Conservation (phyloP, 2,113 vertebrate genomes). For the Sialia sialis region DNA sequence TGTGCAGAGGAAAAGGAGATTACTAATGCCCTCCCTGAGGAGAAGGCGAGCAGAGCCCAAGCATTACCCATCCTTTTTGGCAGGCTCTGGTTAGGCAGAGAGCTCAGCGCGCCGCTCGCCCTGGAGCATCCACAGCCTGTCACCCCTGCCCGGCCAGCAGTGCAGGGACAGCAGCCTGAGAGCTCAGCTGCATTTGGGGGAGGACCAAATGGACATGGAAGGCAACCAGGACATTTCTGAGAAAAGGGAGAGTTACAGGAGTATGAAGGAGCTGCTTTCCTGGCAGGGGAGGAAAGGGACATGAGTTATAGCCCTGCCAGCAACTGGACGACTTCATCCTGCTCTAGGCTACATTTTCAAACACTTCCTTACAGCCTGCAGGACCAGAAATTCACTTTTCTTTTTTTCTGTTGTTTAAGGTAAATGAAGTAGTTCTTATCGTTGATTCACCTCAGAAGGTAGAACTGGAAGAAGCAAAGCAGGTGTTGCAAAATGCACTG, state of each 20-base stretch:
- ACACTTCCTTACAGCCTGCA: not conserved
- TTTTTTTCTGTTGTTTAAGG: not conserved
- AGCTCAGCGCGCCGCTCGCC: not conserved
- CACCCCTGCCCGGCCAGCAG: not conserved
- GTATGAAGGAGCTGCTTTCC: not conserved
- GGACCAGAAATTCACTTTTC: not conserved
- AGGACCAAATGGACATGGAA: not conserved
- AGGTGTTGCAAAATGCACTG: not conserved
- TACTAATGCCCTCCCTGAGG: constrained; percentile 52
- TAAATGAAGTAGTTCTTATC: not conserved
- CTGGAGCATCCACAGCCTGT: not conserved
- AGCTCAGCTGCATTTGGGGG: not conserved
- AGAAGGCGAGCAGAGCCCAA: constrained; percentile 16
- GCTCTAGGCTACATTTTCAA: not conserved
- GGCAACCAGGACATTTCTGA: constrained; percentile 19
- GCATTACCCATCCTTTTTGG: constrained; percentile 47
- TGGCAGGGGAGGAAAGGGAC: not conserved
- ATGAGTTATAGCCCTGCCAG: not conserved
- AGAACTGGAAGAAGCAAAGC: not conserved
- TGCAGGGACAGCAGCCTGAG: not conserved
- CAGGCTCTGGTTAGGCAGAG: not conserved
- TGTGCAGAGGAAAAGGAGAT: not conserved
- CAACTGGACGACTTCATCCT: not conserved
- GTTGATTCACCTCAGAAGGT: not conserved
- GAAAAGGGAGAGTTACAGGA: constrained; percentile 25